Evolutionary conservation across 2,113 vertebrate genomes (phyloP).

Genomic region (Apteryx mantelli): DNA sequence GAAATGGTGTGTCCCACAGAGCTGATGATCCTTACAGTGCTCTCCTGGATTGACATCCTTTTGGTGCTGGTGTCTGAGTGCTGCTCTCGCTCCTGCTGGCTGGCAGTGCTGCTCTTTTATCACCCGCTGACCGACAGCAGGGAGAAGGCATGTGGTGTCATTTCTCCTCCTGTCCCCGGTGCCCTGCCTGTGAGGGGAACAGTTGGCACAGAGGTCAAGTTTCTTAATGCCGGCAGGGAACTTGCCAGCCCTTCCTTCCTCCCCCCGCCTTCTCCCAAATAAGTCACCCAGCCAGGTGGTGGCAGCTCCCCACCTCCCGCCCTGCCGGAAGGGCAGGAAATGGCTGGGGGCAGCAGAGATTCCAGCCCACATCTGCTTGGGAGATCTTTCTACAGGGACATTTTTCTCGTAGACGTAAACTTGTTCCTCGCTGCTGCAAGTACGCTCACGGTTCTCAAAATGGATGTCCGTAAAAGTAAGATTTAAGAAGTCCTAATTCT

Average conservation of each 20-base stretch:
- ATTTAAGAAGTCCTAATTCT: not conserved
- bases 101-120: not conserved
- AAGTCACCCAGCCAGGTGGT: not conserved
- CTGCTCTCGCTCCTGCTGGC: not conserved
- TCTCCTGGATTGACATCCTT: not conserved
- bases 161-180: not conserved
- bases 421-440: not conserved
- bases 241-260: constrained; percentile 32
- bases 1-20: not conserved
- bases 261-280: not conserved
- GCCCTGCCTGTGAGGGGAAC: not conserved
- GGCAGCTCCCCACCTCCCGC: not conserved
- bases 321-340: not conserved
- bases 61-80: not conserved
- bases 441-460: not conserved
- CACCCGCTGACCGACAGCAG: not conserved
- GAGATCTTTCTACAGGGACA: not conserved
- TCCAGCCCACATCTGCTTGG: constrained; percentile 2
- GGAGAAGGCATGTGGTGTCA: not conserved
- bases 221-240: constrained; percentile 4
- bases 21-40: not conserved
- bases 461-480: accelerated
- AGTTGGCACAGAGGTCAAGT: constrained; percentile 2
- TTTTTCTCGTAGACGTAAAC: not conserved
- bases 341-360: not conserved